Conservation (phyloP, 2,888 invertebrate genomes). For the Sesia bembeciformis region DNA sequence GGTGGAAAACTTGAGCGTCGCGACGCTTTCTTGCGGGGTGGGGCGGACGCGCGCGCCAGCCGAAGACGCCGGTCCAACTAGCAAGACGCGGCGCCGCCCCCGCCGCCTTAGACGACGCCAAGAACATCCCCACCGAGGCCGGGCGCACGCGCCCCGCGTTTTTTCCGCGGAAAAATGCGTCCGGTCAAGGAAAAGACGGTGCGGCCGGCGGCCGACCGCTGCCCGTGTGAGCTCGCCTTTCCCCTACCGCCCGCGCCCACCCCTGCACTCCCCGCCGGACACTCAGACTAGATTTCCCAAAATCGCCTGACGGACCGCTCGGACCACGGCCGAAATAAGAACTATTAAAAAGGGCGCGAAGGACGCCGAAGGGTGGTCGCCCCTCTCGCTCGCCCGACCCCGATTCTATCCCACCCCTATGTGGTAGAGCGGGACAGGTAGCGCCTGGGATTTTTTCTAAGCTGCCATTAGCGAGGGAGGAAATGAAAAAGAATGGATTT, state of each 20-base stretch:
- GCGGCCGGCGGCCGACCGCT: slow-evolving; percentile 38
- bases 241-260: slow-evolving; percentile 13
- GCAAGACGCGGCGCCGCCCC: slow-evolving; percentile 73
- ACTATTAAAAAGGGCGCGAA: slow-evolving; percentile 69
- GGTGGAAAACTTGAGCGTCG: slow-evolving; percentile 73
- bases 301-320: slow-evolving; percentile 49
- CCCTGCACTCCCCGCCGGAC: slow-evolving; percentile 16
- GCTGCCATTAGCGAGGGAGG: slow-evolving; percentile 69
- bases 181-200: slow-evolving; percentile 69
- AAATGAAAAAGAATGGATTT: slow-evolving; percentile 71
- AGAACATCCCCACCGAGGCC: slow-evolving; percentile 69
- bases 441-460: slow-evolving; percentile 65
- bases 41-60: slow-evolving; percentile 70
- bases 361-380: slow-evolving; percentile 40
- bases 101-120: slow-evolving; percentile 69
- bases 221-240: slow-evolving; percentile 24
- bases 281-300: slow-evolving; percentile 30
- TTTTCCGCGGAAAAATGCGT: slow-evolving; percentile 74
- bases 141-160: slow-evolving; percentile 71
- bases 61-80: slow-evolving; percentile 73
- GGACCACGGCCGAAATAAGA: slow-evolving; percentile 62
- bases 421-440: slow-evolving; percentile 59
- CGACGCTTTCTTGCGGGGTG: slow-evolving; percentile 71
- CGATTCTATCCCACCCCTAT: slow-evolving; percentile 46
- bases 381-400: slow-evolving; percentile 65